phyloP scores from a whole-genome alignment of 2,113 vertebrate species.

The Lepisosteus oculatus region DNA sequence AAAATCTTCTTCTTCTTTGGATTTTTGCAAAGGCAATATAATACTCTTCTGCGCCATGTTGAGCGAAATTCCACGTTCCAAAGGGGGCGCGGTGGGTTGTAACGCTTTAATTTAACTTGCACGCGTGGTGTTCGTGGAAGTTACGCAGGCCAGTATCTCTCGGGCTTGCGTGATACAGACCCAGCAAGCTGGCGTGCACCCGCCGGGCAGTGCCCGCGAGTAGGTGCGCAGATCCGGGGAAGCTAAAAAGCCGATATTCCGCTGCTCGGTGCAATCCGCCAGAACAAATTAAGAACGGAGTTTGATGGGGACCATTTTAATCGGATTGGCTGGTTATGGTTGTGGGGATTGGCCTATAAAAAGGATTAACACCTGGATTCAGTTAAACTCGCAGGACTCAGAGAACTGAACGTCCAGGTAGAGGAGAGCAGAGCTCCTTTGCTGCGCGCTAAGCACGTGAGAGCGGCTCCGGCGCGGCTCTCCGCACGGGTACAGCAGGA shows the following conservation, averaged over 20 bases:
- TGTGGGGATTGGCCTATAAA: slow-evolving; percentile 47
- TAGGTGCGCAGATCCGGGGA: neutral
- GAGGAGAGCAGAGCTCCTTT: neutral
- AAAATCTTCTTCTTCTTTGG: too few species aligned
- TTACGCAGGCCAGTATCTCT: too few species aligned
- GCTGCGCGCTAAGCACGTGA: slow-evolving; percentile 1
- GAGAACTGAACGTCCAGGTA: neutral
- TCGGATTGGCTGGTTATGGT: slow-evolving; percentile 29
- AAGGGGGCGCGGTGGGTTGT: too few species aligned
- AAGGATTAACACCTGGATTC: slow-evolving; percentile 48
- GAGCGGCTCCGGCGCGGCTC: neutral
- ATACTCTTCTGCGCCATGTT: too few species aligned
- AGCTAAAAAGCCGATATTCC: slow-evolving; percentile 55
- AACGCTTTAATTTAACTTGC: too few species aligned
- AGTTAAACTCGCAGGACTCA: slow-evolving; percentile 22
- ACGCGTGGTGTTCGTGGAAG: too few species aligned
- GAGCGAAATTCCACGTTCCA: too few species aligned
- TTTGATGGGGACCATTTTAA: slow-evolving; percentile 41
- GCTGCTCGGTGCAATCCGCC: slow-evolving; percentile 41
- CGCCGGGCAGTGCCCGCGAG: too few species aligned
- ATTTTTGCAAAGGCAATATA: too few species aligned
- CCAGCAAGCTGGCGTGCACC: too few species aligned
- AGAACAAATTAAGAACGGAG: slow-evolving; percentile 26
- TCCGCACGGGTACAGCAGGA: too few species aligned
- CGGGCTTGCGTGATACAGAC: too few species aligned